Evolutionary conservation across 2,113 vertebrate genomes (phyloP), one percentile per base, ranked within the genome.

Genomic region (Sturnira hondurensis): DNA sequence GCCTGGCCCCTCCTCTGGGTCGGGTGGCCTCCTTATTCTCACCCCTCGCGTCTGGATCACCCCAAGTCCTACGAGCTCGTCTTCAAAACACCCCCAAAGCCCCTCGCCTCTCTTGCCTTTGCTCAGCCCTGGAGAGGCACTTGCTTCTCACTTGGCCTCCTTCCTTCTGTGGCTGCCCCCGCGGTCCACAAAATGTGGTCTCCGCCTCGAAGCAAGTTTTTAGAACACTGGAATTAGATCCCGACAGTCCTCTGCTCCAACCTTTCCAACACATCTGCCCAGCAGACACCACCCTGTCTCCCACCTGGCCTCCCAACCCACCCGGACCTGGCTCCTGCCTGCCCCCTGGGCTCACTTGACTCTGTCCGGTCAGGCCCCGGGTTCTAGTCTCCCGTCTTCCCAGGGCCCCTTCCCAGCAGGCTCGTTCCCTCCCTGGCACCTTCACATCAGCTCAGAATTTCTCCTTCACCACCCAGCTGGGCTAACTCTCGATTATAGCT

Each of bases 401-500:
- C 16, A 0, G 0, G 4, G 17, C 47, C 16, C 45, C 47, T 5
- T 16, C 19, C 0, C 0, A 7, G 58, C n/a, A 14, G 12, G 28
- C 9, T 28, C 61, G 3, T 58, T 84, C 41, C n/a, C 28, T 52
- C 14, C 26, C 6, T 2, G 24, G n/a, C 16, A 13, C 31, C 50
- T 43, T 9, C 5, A n/a, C 0, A 0, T 65, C 3, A 14, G 67
- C 31, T 10, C 74, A 14, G 22, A 12, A 10, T 43, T 16, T 24
- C 68, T 10, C 38, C 52, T 8, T 28, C n/a, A 4, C 45, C 33
- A 4, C 19, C 20, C 74, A 22, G 67, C 43, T 12, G 65, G 54
- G 43, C 14, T 1, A 4, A 6, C 14, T 1, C 2, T 36, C 19
- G 1, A 5, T 12, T 1, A 7, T 2, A 2, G 16, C 24, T 11